These are phyloP conservation scores for Osmoderma eremita DNA, from an alignment of 2,888 invertebrate genomes.

Conservation along the genomic window DNA sequence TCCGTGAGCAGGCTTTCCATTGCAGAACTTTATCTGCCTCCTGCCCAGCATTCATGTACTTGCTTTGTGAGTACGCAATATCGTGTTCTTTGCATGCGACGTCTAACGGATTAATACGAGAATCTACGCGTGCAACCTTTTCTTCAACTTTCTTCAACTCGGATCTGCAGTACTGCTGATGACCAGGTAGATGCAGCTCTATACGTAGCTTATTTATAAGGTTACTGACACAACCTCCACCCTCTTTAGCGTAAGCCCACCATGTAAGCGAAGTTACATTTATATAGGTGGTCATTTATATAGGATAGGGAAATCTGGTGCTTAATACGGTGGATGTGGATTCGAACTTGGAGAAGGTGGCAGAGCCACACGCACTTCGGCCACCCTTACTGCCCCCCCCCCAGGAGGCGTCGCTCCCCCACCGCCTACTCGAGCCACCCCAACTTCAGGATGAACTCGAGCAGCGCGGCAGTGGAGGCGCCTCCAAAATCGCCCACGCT, in stretches of 20 bases:
- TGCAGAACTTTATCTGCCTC: conserved; percentile 37
- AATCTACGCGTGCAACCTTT: conserved; percentile 54
- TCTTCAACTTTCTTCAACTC: conserved; percentile 50
- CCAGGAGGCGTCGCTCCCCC: no score
- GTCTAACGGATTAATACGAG: conserved; percentile 54
- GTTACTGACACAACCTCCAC: conserved; percentile 43
- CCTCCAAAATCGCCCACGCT: no score
- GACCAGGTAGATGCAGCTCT: conserved; percentile 47
- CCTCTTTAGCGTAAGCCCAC: conserved; percentile 15
- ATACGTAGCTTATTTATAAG: conserved; percentile 48
- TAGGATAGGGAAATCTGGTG: not conserved
- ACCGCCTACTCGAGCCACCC: no score
- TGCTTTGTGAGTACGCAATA: conserved; percentile 30
- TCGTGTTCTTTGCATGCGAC: no score
- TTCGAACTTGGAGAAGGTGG: conserved; percentile 51
- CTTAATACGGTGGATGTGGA: not conserved
- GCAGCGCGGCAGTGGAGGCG: no score
- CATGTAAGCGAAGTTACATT: not conserved
- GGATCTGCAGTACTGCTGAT: conserved; percentile 51
- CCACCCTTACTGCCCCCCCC: no score
- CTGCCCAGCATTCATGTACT: conserved; percentile 18
- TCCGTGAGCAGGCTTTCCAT: conserved; percentile 35
- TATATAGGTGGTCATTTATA: not conserved
- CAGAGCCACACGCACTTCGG: no score
- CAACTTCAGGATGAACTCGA: no score